Evolutionary conservation across 1,140 invertebrate species (phyloP).

Genomic region (Protaetia brevitarsis): DNA sequence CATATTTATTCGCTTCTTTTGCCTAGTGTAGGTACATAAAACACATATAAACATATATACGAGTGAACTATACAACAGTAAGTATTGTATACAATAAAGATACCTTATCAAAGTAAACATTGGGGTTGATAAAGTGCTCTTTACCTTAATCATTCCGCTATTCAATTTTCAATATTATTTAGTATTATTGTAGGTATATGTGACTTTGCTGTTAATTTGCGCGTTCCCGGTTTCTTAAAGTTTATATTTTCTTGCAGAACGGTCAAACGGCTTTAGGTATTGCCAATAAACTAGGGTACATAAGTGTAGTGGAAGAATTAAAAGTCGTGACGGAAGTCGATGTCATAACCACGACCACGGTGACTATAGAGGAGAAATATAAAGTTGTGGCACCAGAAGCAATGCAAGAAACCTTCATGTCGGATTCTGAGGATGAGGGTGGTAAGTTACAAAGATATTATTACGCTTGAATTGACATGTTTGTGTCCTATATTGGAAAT

Average conservation of each 20-base stretch:
- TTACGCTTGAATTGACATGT: background rate
- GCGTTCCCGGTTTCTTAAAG: too few species aligned
- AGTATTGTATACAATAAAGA: constrained; percentile 2
- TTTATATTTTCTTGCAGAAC: constrained; percentile 62
- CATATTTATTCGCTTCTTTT: too few species aligned
- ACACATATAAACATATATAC: too few species aligned
- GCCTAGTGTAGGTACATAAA: too few species aligned
- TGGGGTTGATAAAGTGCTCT: constrained; percentile 13
- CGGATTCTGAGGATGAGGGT: constrained; percentile 98
- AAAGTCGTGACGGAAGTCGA: constrained; percentile 94
- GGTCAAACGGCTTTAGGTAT: constrained; percentile 96
- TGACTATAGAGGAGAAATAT: constrained; percentile 88
- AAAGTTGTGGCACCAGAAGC: constrained; percentile 94
- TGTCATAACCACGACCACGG: constrained; percentile 68
- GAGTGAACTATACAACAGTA: background rate
- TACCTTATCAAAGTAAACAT: constrained; percentile 23
- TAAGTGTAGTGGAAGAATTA: constrained; percentile 95
- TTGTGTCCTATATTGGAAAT: background rate
- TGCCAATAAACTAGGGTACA: constrained; percentile 93
- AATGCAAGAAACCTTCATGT: constrained; percentile 99
- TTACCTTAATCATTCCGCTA: background rate
- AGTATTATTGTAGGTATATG: constrained; percentile 1
- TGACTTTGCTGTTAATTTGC: too few species aligned
- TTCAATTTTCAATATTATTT: background rate
- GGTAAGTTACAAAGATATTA: constrained; percentile 57